Conservation (phyloP, 2,113 vertebrate species). For the Glareola pratincola region DNA sequence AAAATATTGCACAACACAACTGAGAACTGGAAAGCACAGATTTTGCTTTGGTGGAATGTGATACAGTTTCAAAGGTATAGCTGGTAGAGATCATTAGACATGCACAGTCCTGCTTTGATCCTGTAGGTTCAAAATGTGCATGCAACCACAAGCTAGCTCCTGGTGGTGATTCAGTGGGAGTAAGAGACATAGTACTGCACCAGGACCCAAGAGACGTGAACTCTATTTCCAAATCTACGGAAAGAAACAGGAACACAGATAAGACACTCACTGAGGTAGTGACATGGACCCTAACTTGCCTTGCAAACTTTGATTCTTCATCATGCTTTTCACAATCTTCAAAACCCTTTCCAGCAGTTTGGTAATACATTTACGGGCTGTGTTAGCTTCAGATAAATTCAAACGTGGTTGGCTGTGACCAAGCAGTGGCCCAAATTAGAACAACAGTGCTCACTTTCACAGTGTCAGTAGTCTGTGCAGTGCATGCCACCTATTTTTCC, state of each 20-base stretch:
- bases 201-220: neutral
- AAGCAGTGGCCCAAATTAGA: neutral
- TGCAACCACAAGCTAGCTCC: neutral
- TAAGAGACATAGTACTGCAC: neutral
- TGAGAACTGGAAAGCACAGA: neutral
- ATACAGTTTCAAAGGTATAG: neutral
- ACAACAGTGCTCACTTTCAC: neutral
- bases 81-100: neutral
- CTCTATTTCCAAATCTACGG: neutral
- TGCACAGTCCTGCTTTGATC: neutral
- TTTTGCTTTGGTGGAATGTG: neutral
- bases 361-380: neutral
- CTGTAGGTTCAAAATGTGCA: neutral
- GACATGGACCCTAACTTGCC: neutral
- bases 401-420: neutral
- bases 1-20: neutral
- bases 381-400: neutral
- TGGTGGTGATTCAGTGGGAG: neutral
- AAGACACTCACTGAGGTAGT: neutral
- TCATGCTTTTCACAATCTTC: neutral
- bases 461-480: neutral
- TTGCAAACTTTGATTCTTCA: neutral
- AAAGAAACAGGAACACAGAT: neutral
- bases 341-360: neutral
- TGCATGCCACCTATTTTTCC: neutral